Conservation (phyloP, 2,113 vertebrate species). For the Lamprotornis superbus region DNA sequence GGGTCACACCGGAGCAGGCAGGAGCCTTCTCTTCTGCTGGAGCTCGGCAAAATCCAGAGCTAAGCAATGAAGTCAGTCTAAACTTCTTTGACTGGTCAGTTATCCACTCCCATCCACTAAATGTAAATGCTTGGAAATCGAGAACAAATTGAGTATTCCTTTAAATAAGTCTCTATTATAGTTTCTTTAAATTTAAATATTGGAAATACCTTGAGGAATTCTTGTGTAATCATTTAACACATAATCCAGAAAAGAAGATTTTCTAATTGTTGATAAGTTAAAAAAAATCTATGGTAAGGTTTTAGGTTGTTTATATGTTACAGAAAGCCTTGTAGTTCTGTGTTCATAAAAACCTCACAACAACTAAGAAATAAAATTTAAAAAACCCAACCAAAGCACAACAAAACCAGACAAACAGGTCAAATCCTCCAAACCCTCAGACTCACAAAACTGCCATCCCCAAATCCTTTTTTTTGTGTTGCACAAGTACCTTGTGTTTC, state of each 20-base stretch:
- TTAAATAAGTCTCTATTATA: not conserved
- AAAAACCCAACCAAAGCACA: not conserved
- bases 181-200: not conserved
- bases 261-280: not conserved
- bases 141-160: not conserved
- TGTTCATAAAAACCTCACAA: not conserved
- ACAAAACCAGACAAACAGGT: not conserved
- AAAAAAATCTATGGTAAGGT: not conserved
- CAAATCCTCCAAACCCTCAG: too few relatives aligned
- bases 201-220: not conserved
- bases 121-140: not conserved
- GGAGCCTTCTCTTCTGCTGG: not conserved
- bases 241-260: not conserved
- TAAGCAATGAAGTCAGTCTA: not conserved
- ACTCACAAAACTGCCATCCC: not conserved
- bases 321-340: not conserved
- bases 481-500: not conserved
- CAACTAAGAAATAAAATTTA: not conserved
- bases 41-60: not conserved
- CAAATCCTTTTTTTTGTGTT: not conserved
- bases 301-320: not conserved
- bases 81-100: not conserved
- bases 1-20: not conserved
- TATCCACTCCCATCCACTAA: not conserved
- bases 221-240: not conserved